Base-by-base conservation (phyloP, 1,140 invertebrate species). In the Drosophila punjabiensis region DNA sequence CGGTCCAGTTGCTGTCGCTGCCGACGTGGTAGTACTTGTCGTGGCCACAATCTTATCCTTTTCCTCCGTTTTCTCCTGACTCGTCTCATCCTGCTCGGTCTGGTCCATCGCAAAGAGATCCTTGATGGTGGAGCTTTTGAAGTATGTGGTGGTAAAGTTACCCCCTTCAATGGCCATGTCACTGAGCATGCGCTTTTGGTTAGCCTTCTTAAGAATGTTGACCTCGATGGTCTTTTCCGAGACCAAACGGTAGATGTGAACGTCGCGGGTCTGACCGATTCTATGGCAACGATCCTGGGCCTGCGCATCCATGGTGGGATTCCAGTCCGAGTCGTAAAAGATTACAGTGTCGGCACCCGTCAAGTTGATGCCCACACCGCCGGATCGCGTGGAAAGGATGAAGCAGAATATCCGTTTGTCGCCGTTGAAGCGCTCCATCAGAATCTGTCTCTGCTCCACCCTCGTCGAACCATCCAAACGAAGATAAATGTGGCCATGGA, bases 301-400 rank as follows among this genome's bases (percentile, higher is more conserved):
- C 94, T 98, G 99, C 50, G 98, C 98, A 95, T 99, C 99, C 99
- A 99, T 99, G 0, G 99, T 99, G 48, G 99, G 99, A 96, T 99
- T 99, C 99, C 99, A 99, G 94, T 99, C 99, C 76, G 98, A 99
- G 94, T 99, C 99, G 94, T 99, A 99, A 94, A 99, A 99, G 92
- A 99, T 97, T 48, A 99, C 99, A 80, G 98, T 99, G 94, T 99
- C 99, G 35, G 99, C 99, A 60, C 99, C 99, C 11, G 99, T 99
- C 61, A 99, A 94, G 95, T 99, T 99, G 16, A 99, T 97, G 66
- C 99, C 99, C 55, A 99, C 96, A 81, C 99, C 99, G 90, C 99
- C 99, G 50, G 98, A 99, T 59, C 99, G 95, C 24, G 99, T 99
- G 1, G 99, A 99, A 35, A 99, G 93, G 81, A 99, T 99, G 93